These are phyloP conservation scores for Tipula unca DNA, from an alignment of 2,888 invertebrate genomes.

Conservation along the genomic window DNA sequence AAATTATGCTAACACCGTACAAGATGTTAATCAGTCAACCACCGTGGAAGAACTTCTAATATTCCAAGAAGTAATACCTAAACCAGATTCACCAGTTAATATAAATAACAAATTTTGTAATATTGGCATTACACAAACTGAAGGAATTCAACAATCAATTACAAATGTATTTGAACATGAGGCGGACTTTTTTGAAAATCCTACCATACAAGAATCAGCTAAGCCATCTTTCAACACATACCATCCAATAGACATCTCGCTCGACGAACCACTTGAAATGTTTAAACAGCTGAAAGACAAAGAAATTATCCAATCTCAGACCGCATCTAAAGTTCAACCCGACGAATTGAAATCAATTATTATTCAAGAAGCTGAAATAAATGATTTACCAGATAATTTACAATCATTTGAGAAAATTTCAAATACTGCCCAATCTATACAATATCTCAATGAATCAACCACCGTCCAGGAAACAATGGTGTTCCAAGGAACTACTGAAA, in stretches of 20 bases:
- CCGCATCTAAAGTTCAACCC: slow-evolving; percentile 34
- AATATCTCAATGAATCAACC: not conserved
- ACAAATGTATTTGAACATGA: not conserved
- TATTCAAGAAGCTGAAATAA: slow-evolving; percentile 42
- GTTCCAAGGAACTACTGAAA: not conserved
- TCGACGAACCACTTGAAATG: not conserved
- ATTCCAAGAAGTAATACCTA: not conserved
- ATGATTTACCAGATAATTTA: slow-evolving; percentile 42
- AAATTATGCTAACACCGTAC: not conserved
- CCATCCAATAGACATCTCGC: not conserved
- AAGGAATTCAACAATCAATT: not conserved
- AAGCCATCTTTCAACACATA: not conserved
- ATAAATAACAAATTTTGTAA: not conserved
- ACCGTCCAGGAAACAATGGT: not conserved
- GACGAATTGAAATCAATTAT: slow-evolving; percentile 41
- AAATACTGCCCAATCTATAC: not conserved
- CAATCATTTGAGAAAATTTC: slow-evolving; percentile 23
- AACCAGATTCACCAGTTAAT: not conserved
- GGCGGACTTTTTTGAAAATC: not conserved
- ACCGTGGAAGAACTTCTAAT: not conserved
- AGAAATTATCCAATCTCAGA: slow-evolving; percentile 25
- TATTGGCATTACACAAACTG: not conserved
- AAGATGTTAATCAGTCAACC: not conserved
- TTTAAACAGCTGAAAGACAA: slow-evolving; percentile 25
- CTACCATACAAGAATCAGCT: not conserved